Conservation (phyloP, 2,888 invertebrate species). For the Drosophila histrio region DNA sequence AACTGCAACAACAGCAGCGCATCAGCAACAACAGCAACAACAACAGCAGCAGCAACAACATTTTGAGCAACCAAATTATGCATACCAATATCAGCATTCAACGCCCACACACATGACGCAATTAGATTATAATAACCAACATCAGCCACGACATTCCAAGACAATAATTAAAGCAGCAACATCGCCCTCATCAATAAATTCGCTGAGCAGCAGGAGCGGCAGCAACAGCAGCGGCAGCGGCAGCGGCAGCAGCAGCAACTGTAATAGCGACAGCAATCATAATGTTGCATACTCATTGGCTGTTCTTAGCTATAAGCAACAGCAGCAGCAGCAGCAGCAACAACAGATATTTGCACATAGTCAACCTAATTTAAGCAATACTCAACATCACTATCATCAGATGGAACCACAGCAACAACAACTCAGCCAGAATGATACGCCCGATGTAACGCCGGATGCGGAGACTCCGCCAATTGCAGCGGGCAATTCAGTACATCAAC, state of each 20-base stretch:
- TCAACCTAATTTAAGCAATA: slow-evolving; percentile 62
- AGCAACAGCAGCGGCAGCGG: slow-evolving; percentile 45
- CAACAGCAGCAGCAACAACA: slow-evolving; percentile 52
- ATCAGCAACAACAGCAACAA: slow-evolving; percentile 38
- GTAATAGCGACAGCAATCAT: slow-evolving; percentile 57
- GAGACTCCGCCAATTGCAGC: slow-evolving; percentile 45
- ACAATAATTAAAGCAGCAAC: slow-evolving; percentile 51
- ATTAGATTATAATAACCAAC: slow-evolving; percentile 57
- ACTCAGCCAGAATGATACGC: slow-evolving; percentile 61
- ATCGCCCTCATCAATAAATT: slow-evolving; percentile 63
- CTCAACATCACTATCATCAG: slow-evolving; percentile 63
- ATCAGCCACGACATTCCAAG: slow-evolving; percentile 70
- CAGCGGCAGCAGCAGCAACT: slow-evolving; percentile 53
- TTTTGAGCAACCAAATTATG: slow-evolving; percentile 48
- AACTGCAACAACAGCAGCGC: slow-evolving; percentile 43
- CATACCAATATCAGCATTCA: slow-evolving; percentile 60
- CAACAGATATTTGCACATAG: slow-evolving; percentile 50
- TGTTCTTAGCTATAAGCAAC: slow-evolving; percentile 67
- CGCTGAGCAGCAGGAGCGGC: slow-evolving; percentile 50
- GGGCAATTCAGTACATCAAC: slow-evolving; percentile 38
- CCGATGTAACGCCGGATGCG: slow-evolving; percentile 50
- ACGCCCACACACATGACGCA: slow-evolving; percentile 59
- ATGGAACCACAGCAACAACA: slow-evolving; percentile 54
- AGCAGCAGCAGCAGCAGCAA: slow-evolving; percentile 54
- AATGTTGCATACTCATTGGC: slow-evolving; percentile 68